phyloP scores from a whole-genome alignment of 2,113 vertebrate species.

The Ptyas mucosa region DNA sequence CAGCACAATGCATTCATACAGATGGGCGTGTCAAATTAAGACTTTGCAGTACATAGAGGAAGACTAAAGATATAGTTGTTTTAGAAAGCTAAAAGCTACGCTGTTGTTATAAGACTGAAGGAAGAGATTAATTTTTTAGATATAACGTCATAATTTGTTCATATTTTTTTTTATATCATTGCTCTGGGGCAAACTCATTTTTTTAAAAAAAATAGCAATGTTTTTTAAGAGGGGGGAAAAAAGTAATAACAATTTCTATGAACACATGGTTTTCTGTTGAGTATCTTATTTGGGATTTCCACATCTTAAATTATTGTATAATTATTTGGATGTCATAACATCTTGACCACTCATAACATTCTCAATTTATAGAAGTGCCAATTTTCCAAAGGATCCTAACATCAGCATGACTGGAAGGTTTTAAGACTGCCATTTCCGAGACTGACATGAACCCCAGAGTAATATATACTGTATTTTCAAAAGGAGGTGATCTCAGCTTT shows the following conservation, averaged over 20 bases:
- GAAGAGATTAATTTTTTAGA: background rate
- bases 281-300: background rate
- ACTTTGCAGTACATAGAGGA: background rate
- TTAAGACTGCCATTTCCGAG: conserved; percentile 33
- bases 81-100: background rate
- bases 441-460: conserved; percentile 63
- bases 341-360: conserved; percentile 16
- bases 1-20: background rate
- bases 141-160: background rate
- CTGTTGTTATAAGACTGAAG: background rate
- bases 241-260: background rate
- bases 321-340: background rate
- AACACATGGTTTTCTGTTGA: background rate
- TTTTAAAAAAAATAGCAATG: background rate
- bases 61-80: background rate
- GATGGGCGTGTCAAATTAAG: background rate
- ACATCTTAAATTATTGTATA: background rate
- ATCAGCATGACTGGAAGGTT: conserved; percentile 54
- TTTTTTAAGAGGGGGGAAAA: background rate
- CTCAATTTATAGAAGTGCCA: conserved; percentile 15
- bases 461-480: conserved; percentile 64
- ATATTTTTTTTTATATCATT: background rate
- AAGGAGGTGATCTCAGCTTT: conserved; percentile 66
- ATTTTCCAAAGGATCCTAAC: conserved; percentile 58
- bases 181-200: background rate